Base-by-base conservation (phyloP, 1,140 invertebrate species). In the Brachionus manjavacas region DNA sequence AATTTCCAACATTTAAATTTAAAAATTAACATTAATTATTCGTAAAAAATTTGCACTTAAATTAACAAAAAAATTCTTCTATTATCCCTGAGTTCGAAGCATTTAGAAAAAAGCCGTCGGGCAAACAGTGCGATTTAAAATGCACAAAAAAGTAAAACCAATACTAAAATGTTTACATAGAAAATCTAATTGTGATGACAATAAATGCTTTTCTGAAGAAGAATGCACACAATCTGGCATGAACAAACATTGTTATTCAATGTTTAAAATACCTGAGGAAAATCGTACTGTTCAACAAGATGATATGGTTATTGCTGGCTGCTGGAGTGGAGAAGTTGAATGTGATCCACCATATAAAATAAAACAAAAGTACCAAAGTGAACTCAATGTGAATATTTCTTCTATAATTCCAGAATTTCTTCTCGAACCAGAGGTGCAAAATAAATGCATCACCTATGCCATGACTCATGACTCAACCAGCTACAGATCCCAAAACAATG, bases 281-380 rank as follows among this genome's bases (percentile, higher is more conserved):
- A 72, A 72, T 8, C 11, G 12, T 2, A n/a, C n/a, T 6, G 20
- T 16, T 16, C 25, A 39, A 11, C n/a, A 72, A 3, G 12, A 20
- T 6, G 68, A 72, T 16, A 41, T 72, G 0, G 11, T 72, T 4
- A 12, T 76, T 28, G 79, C 79, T 68, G 79, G 79, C 11, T 81
- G 79, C 41, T 81, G 79, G 79, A 81, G 23, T 28, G 79, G 64
- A 41, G 79, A 55, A 20, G 31, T 64, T 64, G 79, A 81, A 14
- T 81, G 79, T 25, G n/a, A 81, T 41, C 25, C 79, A 20, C 79
- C 79, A 23, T 23, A 64, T 25, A 25, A 25, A 14, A 28, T 49
- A 14, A 12, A 23, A 20, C 8, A 49, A 49, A 76, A 76, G 49
- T 76, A 76, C n/a, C n/a, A 76, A 76, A 23, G 25, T 76, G 43